Evolutionary conservation across 2,797 vertebrate species (phyloP), one percentile per base, ranked within the genome.

Genomic region (Crocidura indochinensis): DNA sequence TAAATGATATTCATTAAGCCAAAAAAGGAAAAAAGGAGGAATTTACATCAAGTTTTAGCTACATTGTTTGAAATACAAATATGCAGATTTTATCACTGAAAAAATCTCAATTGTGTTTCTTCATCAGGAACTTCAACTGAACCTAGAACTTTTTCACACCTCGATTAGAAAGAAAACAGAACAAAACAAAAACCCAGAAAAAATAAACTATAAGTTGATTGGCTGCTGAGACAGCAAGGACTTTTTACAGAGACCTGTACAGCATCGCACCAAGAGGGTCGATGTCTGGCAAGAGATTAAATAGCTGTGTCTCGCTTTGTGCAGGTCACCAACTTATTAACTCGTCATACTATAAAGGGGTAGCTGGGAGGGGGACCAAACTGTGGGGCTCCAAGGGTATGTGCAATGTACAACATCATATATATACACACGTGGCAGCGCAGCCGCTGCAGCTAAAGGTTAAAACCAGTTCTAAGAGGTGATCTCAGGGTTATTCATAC

Each of bases 1-100:
- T 99, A 99, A 99, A 99, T 99, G 99, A 99, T 99, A 99, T 99
- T 99, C 99, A 99, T 99, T 99, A 99, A 99, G 99, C 99, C 99
- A 99, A 99, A 99, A 99, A 99, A 99, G 98, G 98, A 98, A 98
- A 98, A 98, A 99, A 98, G 98, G 98, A 99, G 98, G 99, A 99
- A 99, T 99, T 99, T 99, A 99, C 99, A 99, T 99, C 98, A 98
- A 98, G 98, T 99, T 99, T 99, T 99, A 99, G 99, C 99, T 99
- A 99, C 99, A 99, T 99, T 98, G 98, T 99, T 98, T 99, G 99
- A 99, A 99, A 99, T 99, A 99, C 99, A 99, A 99, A 99, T 99
- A 99, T 99, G 99, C 99, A 99, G 99, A 99, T 99, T 99, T 98
- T 99, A 99, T 99, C 98, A 99, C 99, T 99, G 98, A 98, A 99